Conservation (phyloP, 2,888 invertebrate genomes). For the Cenopis cana region DNA sequence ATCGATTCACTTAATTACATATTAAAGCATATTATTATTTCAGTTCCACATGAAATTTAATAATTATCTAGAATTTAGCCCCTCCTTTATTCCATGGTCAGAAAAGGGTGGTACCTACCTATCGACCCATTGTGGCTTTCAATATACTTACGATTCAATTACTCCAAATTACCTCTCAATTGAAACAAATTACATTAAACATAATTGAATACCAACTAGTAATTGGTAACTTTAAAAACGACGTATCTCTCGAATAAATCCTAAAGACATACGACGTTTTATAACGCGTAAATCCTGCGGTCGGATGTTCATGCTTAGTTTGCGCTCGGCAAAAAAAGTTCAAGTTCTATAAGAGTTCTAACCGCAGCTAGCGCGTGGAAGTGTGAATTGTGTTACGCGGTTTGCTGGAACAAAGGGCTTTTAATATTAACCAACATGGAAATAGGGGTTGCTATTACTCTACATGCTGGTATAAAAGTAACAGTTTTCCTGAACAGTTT, state of each 20-base stretch:
- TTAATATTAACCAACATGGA: slow-evolving; percentile 45
- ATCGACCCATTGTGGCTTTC: slow-evolving; percentile 2
- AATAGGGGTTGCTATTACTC: slow-evolving; percentile 16
- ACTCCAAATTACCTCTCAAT: slow-evolving; percentile 29
- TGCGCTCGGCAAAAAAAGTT: slow-evolving; percentile 59
- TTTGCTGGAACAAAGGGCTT: slow-evolving; percentile 51
- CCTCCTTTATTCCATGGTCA: background rate
- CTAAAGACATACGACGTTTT: background rate
- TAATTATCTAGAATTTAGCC: background rate
- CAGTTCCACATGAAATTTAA: background rate
- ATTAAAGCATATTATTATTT: background rate
- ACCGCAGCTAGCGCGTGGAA: slow-evolving; percentile 67
- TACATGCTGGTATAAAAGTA: background rate
- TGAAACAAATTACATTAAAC: slow-evolving; percentile 36
- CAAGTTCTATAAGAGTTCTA: slow-evolving; percentile 48
- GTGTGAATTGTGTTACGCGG: slow-evolving; percentile 60
- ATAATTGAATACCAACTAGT: slow-evolving; percentile 39
- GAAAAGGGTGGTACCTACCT: slow-evolving; percentile 12
- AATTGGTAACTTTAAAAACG: background rate
- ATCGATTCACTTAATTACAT: background rate
- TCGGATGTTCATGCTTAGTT: slow-evolving; percentile 69
- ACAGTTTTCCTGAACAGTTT: background rate
- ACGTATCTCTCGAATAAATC: background rate
- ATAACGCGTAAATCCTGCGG: slow-evolving; percentile 55
- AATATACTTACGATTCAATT: slow-evolving; percentile 24